Evolutionary conservation across 2,797 vertebrate species (phyloP), one percentile per base, ranked within the genome.

Genomic region (Labroides dimidiatus): DNA sequence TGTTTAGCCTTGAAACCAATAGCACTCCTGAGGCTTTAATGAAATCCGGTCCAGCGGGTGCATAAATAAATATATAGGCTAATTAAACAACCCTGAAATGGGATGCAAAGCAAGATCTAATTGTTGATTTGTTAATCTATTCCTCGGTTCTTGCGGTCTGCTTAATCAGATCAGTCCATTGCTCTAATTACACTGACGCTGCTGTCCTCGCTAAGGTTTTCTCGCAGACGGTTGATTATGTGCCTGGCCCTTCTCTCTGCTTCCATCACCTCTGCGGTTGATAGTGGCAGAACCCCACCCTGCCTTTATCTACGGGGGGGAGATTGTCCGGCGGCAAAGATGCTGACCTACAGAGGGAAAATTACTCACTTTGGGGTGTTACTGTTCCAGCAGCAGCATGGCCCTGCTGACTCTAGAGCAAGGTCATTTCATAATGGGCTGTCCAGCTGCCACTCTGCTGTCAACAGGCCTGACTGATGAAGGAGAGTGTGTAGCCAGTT

Each of bases 361-460:
- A 91, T 89, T 83, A 89, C 89, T 92, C 90, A 91, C 82, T 90
- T 85, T 88, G 80, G 80, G 86, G 86, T 80, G 84, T 90, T 87
- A 84, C 73, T 82, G 86, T 90, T 93, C 91, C 89, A 77, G 84
- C 78, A 75, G 78, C 41, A 42, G 75, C 69, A 73, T 77, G 59
- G 77, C 73, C 80, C 68, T 12, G 63, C 84, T 87, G 89, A 90
- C 81, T 84, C 83, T 47, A 78, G 77, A 90, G 84, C 91, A 94
- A 94, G 93, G 93, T 94, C 90, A 89, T 91, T 86, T 91, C 82
- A 87, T 91, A 89, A 90, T 88, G 82, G 85, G 70, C 77, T 82
- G 85, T 92, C 86, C 84, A 77, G 81, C 89, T 90, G 90, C 84
- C 90, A 91, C 87, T 92, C 86, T 66, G 80, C 86, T 87, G 91